These are phyloP conservation scores for Tricholaema leucomelas DNA, from an alignment of 2,113 vertebrate genomes.

Conservation along the genomic window DNA sequence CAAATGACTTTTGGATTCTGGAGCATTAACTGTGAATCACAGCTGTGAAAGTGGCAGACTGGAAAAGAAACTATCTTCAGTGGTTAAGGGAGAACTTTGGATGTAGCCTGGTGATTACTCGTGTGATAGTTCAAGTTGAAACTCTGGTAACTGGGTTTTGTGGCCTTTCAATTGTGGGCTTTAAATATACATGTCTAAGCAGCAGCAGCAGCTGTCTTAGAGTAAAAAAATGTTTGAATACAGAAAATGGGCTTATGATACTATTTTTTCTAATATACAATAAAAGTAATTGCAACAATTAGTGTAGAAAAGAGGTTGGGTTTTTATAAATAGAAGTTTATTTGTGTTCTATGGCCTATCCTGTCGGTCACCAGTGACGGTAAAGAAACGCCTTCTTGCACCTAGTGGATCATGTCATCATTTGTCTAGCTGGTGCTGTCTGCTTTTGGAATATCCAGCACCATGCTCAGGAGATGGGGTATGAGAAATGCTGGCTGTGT, in stretches of 20 bases:
- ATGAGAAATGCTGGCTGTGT: not conserved
- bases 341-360: not conserved
- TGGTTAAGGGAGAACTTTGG: not conserved
- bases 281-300: not conserved
- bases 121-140: not conserved
- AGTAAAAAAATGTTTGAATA: not conserved
- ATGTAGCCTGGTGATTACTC: not conserved
- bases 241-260: not conserved
- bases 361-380: not conserved
- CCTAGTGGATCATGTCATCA: not conserved
- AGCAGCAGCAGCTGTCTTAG: not conserved
- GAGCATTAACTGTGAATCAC: not conserved
- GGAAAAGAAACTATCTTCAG: not conserved
- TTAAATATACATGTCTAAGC: not conserved
- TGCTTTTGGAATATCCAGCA: not conserved
- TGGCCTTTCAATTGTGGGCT: not conserved
- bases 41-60: not conserved
- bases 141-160: not conserved
- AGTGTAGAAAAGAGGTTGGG: not conserved
- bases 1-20: not conserved
- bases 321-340: not conserved
- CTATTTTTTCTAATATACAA: not conserved
- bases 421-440: not conserved
- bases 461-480: not conserved
- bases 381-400: not conserved